phyloP scores from a whole-genome alignment of 2,113 vertebrate genomes.

The Crotalus tigris region DNA sequence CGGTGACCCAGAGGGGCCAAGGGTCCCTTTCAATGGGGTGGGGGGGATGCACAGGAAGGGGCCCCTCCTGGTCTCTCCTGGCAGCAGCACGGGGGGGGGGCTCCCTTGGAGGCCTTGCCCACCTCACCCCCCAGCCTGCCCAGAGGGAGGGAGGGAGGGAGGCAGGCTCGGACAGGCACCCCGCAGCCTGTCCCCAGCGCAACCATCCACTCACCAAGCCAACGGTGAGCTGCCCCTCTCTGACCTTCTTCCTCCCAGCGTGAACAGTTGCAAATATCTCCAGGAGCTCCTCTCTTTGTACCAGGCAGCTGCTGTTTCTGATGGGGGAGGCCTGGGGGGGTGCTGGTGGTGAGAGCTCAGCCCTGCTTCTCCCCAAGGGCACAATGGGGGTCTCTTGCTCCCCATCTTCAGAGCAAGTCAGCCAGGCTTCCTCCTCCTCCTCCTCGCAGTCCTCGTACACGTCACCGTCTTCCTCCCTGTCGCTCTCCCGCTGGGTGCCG shows the following conservation, averaged over 20 bases:
- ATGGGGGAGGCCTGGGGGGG: slow-evolving; percentile 23
- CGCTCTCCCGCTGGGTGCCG: neutral
- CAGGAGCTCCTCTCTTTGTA: slow-evolving; percentile 84
- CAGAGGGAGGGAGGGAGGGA: neutral
- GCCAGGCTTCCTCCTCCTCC: slow-evolving; percentile 82
- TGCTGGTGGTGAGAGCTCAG: neutral
- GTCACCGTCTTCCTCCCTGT: slow-evolving; percentile 49
- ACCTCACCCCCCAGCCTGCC: neutral
- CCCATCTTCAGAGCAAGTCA: slow-evolving; percentile 86
- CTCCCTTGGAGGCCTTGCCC: neutral
- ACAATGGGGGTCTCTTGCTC: neutral
- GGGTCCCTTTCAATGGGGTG: neutral
- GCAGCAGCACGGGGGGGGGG: neutral
- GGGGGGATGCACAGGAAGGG: neutral
- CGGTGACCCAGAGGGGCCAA: neutral
- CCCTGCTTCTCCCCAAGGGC: slow-evolving; percentile 24
- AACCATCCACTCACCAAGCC: slow-evolving; percentile 82
- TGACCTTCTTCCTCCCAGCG: slow-evolving; percentile 69
- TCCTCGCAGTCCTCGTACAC: slow-evolving; percentile 77
- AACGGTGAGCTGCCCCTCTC: slow-evolving; percentile 85
- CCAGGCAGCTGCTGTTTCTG: slow-evolving; percentile 82
- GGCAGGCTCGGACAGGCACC: neutral
- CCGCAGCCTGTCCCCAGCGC: neutral
- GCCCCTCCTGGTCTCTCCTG: too few relatives aligned
- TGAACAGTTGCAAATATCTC: slow-evolving; percentile 80